A percentile compares a stretch with the other conserved stretches of the same genome.
Evolutionary conservation across 2,888 invertebrate species (phyloP).

Genomic region (Zaprionus lineosus): DNA sequence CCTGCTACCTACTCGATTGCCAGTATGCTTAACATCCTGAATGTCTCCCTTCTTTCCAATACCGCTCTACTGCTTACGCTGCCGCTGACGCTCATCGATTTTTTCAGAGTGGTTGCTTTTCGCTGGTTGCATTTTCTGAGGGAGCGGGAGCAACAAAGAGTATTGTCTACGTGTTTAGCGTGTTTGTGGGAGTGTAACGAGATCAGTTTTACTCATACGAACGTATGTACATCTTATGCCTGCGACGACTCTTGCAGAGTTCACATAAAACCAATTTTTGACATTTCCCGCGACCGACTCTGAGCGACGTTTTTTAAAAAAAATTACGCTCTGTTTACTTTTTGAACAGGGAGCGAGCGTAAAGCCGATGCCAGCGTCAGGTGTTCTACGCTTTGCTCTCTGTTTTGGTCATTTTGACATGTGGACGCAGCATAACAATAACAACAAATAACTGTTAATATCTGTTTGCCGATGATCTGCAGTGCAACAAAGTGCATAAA

Average conservation of each 20-base stretch:
- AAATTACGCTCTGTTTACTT: constrained; percentile 76
- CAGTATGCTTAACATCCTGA: neutral
- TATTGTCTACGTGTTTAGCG: constrained; percentile 56
- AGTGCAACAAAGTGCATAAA: constrained; percentile 5
- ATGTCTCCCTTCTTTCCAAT: neutral
- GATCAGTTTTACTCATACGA: constrained; percentile 51
- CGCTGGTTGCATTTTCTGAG: constrained; percentile 57
- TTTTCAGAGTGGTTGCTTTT: constrained; percentile 67
- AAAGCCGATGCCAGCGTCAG: constrained; percentile 56
- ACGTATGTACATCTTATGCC: constrained; percentile 39
- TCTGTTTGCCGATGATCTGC: constrained; percentile 38
- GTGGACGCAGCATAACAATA: constrained; percentile 27
- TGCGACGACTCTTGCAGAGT: constrained; percentile 70
- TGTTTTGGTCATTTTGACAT: constrained; percentile 64
- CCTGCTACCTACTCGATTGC: neutral
- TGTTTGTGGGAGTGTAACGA: constrained; percentile 74
- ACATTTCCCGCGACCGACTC: constrained; percentile 72
- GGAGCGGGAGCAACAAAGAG: constrained; percentile 75
- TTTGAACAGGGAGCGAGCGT: constrained; percentile 55
- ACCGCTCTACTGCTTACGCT: constrained; percentile 31
- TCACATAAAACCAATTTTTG: constrained; percentile 64
- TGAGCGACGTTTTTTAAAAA: constrained; percentile 70
- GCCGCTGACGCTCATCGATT: constrained; percentile 61
- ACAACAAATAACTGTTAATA: constrained; percentile 39
- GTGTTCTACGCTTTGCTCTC: constrained; percentile 49